Evolutionary conservation across 1,140 invertebrate species (phyloP).

Genomic region (Drosophila teissieri): DNA sequence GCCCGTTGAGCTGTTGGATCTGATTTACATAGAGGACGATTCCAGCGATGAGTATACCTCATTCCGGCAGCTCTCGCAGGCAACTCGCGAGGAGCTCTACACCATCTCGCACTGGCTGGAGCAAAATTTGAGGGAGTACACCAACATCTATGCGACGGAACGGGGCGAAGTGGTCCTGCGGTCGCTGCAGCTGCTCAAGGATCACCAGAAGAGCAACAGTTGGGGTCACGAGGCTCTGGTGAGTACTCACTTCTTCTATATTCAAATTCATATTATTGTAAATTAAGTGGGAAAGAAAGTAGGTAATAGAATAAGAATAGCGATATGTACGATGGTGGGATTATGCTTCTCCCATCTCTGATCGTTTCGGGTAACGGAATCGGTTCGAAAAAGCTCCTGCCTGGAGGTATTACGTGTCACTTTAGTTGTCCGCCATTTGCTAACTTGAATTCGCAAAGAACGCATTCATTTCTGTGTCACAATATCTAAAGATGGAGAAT

Average conservation of each 20-base stretch:
- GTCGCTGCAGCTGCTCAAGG: conserved; percentile 91
- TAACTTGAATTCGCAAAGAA: conserved; percentile 13
- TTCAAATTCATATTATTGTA: too few relatives aligned
- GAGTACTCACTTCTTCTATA: conserved; percentile 24
- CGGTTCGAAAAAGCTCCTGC: conserved; percentile 12
- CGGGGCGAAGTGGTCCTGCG: conserved; percentile 91
- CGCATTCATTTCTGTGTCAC: conserved; percentile 8
- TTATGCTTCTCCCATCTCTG: conserved; percentile 6
- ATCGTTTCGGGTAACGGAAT: conserved; percentile 11
- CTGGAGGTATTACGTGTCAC: background rate
- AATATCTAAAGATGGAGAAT: conserved; percentile 53
- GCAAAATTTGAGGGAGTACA: conserved; percentile 91
- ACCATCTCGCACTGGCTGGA: conserved; percentile 94
- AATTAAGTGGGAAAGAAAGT: too few relatives aligned
- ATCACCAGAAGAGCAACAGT: conserved; percentile 92
- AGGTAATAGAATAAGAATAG: background rate
- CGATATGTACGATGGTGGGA: background rate
- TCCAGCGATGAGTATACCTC: conserved; percentile 85
- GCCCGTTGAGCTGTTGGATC: conserved; percentile 93
- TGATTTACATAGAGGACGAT: conserved; percentile 94
- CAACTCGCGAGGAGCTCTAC: conserved; percentile 88
- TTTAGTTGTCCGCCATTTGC: conserved; percentile 29
- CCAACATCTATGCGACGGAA: conserved; percentile 92
- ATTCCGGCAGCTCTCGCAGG: conserved; percentile 79
- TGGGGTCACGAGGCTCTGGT: conserved; percentile 87